These are phyloP conservation scores for Mastomys natalensis DNA, from an alignment of 2,113 vertebrate genomes.

Conservation along the genomic window DNA sequence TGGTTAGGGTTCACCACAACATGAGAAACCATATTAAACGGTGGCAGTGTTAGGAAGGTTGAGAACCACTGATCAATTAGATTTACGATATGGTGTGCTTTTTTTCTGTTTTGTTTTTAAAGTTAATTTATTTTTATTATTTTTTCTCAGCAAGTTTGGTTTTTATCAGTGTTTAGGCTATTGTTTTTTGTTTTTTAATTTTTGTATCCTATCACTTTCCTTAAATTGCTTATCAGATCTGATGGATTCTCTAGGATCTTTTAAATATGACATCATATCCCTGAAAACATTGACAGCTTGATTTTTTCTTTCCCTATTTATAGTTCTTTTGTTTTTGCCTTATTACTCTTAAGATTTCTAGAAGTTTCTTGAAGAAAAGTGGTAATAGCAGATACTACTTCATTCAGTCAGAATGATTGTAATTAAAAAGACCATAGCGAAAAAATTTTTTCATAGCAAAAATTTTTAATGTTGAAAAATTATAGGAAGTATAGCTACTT, in stretches of 20 bases:
- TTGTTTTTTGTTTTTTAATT: not conserved
- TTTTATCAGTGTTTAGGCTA: not conserved
- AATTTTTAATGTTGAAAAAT: not conserved
- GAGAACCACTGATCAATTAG: not conserved
- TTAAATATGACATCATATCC: not conserved
- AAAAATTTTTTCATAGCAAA: too few relatives aligned
- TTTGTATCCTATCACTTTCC: not conserved
- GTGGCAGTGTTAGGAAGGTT: not conserved
- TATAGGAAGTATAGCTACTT: not conserved
- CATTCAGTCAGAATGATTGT: not conserved
- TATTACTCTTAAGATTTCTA: not conserved
- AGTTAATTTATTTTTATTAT: not conserved
- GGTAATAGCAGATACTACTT: not conserved
- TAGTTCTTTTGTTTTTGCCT: not conserved
- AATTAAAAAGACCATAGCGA: slow-evolving; percentile 1
- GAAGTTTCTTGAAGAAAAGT: not conserved
- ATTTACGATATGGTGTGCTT: not conserved
- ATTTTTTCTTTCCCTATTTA: not conserved
- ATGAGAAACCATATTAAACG: not conserved
- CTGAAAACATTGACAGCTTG: not conserved
- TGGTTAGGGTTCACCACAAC: not conserved
- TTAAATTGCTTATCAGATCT: not conserved
- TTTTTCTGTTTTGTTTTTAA: not conserved
- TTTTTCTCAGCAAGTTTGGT: not conserved
- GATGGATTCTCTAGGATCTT: not conserved